Evolutionary conservation across 2,888 invertebrate species (phyloP), one percentile per base, ranked within the genome.

Genomic region (Mesorhabditis spiculigera): DNA sequence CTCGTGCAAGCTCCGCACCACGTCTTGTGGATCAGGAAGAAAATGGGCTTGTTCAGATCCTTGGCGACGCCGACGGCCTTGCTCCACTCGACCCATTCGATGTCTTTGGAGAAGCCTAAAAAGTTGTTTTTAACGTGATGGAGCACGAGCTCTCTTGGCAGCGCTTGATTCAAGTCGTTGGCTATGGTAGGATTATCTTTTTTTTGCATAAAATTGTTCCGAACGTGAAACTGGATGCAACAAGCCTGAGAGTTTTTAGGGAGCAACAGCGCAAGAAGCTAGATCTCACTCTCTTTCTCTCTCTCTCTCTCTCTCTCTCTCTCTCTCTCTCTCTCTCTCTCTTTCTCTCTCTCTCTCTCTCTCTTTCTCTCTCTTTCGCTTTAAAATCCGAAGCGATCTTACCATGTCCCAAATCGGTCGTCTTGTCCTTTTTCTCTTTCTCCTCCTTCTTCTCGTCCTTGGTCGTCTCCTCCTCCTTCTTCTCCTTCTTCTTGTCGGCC

Each of bases 1-100:
- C 84, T 72, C 86, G 87, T 86, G 81, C 88, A 88, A n/a, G 88
- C 88, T 62, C 87, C 87, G 78, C 88, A 88, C 88, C 88, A 88
- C 4, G 87, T 83, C 74, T 88, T 88, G 81, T 88, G 88, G 61
- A 88, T 87, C 4, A 88, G 76, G 70, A 88, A 75, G 86, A 88
- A 86, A 65, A 87, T 75, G n/a, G 87, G 87, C 75, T 87, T 87
- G 75, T 83, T 78, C 66, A 81, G 72, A 65, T 83, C 79, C 68
- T 82, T 81, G n/a, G 82, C 79, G 28, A 84, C 68, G 43, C 80
- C 79, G 43, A 82, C 61, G 6, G 84, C 84, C 16, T 82, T 71
- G n/a, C 80, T 78, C 71, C 78, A 84, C 41, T 70, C 44, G 10
- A 84, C 80, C 85, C 85, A 85, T 63, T 83, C 79, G 68, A 85